Conservation (phyloP, 2,113 vertebrate species). For the Lathamus discolor region DNA sequence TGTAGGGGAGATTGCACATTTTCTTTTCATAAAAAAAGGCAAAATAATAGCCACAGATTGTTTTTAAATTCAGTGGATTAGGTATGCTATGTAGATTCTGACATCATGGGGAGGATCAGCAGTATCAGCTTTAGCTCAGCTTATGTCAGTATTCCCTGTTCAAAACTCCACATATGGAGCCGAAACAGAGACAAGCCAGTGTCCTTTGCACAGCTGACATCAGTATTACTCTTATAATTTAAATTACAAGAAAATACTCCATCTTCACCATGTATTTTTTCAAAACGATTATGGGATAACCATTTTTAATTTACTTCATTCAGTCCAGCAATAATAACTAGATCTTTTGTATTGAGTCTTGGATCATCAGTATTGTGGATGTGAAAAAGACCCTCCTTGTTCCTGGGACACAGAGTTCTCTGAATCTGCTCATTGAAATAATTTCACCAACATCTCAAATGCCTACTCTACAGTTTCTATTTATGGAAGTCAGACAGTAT, state of each 20-base stretch:
- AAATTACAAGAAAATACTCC: background rate
- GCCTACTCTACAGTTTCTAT: background rate
- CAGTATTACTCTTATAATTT: background rate
- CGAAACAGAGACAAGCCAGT: background rate
- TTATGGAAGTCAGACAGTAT: background rate
- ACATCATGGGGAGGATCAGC: background rate
- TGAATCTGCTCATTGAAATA: background rate
- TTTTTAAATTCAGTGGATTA: background rate
- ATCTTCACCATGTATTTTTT: background rate
- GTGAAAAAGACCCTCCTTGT: background rate
- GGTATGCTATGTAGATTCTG: background rate
- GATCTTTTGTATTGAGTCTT: background rate
- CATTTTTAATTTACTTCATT: background rate
- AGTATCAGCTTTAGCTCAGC: background rate
- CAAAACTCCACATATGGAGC: background rate
- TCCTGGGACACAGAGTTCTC: background rate
- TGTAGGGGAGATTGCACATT: background rate
- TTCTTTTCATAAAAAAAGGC: background rate
- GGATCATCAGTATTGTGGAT: background rate
- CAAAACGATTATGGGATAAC: background rate
- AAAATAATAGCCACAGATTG: background rate
- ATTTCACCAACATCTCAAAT: background rate
- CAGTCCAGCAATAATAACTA: background rate
- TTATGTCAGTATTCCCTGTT: background rate
- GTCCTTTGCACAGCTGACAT: background rate